Evolutionary conservation across 1,140 invertebrate genomes (phyloP), one percentile per base, ranked within the genome.

Genomic region (Panagrolaimus sp.): DNA sequence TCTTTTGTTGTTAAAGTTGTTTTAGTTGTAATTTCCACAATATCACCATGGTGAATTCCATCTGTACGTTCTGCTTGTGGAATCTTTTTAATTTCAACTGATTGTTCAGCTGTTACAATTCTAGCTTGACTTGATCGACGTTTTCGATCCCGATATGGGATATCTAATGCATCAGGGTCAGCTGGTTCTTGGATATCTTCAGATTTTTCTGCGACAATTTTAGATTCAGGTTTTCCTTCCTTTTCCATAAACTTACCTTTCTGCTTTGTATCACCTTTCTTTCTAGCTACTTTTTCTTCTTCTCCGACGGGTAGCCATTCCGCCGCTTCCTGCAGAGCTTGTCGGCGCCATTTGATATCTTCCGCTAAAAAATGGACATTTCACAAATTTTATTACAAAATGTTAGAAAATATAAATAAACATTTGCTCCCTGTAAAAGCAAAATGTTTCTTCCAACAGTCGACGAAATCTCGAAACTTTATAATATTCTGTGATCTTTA

Each of bases 1-100:
- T 58, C 52, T 10, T 26, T 58, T 24, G 52, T 58, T 28, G 52
- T 26, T n/a, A 26, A 21, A 21, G 52, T 58, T 58, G 52, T 58
- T 26, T 28, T 21, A 10, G 52, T 58, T 21, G 52, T 58, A 28
- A 58, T 58, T 8, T 58, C 52, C 14, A 58, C 28, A 14, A 58
- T 28, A 14, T 21, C 21, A 26, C 52, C 52, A 38, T 7, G 32
- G 2, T 38, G 32, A 5, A 10, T 28, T 1, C 21, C 52, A n/a
- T 21, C n/a, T 58, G 21, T 28, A 5, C 14, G 12, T 8, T 21
- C 21, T 4, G 14, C 28, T 17, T 58, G 52, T 14, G 52, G 52
- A 12, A n/a, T 58, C 17, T 58, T 58, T n/a, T 58, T 58, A 28
- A 58, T 26, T 24, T 58, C 52, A 12, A 58, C 28, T 5, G 52